Evolutionary conservation across 2,888 invertebrate genomes (phyloP).

Genomic region (Drosophila leonis): DNA sequence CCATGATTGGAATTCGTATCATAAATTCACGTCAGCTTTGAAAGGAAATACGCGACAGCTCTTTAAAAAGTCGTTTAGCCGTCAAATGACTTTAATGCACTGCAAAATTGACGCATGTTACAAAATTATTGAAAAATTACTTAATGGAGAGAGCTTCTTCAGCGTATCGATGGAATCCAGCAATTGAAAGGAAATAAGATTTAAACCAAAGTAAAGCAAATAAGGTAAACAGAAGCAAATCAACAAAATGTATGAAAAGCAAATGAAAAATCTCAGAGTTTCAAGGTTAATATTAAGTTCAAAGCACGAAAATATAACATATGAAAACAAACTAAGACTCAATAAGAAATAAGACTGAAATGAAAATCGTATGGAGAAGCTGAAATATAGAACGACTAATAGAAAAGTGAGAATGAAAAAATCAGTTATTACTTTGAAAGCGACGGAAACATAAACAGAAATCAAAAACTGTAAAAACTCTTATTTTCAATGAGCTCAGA

Average conservation of each 20-base stretch:
- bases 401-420: background rate
- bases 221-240: background rate
- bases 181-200: background rate
- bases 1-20: conserved; percentile 39
- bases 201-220: background rate
- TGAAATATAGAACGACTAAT: background rate
- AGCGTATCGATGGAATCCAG: background rate
- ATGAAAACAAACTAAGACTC: background rate
- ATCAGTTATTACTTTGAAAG: background rate
- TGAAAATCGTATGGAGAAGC: background rate
- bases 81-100: conserved; percentile 58
- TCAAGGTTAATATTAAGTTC: background rate
- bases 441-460: no score
- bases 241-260: background rate
- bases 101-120: conserved; percentile 56
- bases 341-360: background rate
- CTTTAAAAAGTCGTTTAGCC: conserved; percentile 73
- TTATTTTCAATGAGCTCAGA: no score
- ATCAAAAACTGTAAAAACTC: no score
- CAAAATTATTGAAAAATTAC: conserved; percentile 6
- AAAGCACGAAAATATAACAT: background rate
- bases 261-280: background rate
- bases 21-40: conserved; percentile 77
- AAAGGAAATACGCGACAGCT: conserved; percentile 61
- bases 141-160: background rate